Conservation (phyloP, 2,113 vertebrate genomes). For the Lanius ludovicianus region DNA sequence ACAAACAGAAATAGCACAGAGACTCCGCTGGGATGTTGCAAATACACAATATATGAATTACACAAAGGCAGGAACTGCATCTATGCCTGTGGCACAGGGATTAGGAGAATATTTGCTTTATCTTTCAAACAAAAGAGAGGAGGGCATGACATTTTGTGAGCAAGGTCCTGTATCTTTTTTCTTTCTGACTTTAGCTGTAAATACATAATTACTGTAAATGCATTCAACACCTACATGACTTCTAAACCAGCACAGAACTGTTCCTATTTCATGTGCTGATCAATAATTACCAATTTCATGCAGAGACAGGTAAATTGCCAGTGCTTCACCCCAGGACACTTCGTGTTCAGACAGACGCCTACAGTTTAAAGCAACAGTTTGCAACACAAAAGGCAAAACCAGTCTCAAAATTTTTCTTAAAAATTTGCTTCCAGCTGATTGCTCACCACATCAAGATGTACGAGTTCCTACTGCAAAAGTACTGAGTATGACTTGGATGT, state of each 20-base stretch:
- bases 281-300: slow-evolving; percentile 56
- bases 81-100: background rate
- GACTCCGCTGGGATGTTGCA: background rate
- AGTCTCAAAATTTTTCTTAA: slow-evolving; percentile 1
- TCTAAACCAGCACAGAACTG: slow-evolving; percentile 1
- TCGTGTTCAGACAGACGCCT: slow-evolving; percentile 32
- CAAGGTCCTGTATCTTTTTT: background rate
- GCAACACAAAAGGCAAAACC: slow-evolving; percentile 21
- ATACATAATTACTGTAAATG: slow-evolving; percentile 51
- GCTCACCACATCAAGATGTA: background rate
- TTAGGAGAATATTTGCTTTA: background rate
- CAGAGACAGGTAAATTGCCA: slow-evolving; percentile 66
- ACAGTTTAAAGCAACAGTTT: slow-evolving; percentile 34
- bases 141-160: slow-evolving; percentile 11
- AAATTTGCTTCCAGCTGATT: slow-evolving; percentile 39
- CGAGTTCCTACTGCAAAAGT: background rate
- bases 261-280: slow-evolving; percentile 41
- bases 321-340: slow-evolving; percentile 44
- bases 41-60: background rate
- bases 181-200: slow-evolving; percentile 33
- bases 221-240: slow-evolving; percentile 5
- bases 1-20: background rate
- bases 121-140: slow-evolving; percentile 6
- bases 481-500: background rate
- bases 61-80: background rate